Conservation (phyloP, 2,888 invertebrate species). For the Drosophila rellima region DNA sequence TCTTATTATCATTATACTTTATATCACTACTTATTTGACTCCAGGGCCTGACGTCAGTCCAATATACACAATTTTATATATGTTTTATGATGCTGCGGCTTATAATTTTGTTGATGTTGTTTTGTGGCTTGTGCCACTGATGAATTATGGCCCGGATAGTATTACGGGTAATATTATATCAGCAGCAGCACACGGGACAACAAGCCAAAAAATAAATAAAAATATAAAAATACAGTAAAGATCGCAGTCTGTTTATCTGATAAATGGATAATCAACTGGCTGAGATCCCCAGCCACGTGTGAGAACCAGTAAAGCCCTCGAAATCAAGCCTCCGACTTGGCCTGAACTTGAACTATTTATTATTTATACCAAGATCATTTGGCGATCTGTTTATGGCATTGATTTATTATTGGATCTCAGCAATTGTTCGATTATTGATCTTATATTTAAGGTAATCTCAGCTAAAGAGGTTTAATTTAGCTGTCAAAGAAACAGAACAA, state of each 20-base stretch:
- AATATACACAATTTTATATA: constrained; percentile 57
- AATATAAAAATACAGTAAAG: not conserved
- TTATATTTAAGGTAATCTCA: not conserved
- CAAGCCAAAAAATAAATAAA: constrained; percentile 4
- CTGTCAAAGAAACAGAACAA: not conserved
- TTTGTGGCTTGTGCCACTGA: constrained; percentile 67
- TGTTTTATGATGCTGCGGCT: constrained; percentile 63
- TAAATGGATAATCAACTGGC: constrained; percentile 25
- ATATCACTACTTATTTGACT: constrained; percentile 42
- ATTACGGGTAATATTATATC: constrained; percentile 38
- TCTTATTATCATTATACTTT: constrained; percentile 27
- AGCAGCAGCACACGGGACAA: constrained; percentile 30
- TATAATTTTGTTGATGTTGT: constrained; percentile 58
- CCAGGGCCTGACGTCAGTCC: constrained; percentile 66
- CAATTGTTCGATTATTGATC: not conserved
- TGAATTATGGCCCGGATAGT: constrained; percentile 60
- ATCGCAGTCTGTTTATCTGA: constrained; percentile 29
- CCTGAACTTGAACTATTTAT: not conserved
- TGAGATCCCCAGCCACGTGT: constrained; percentile 23
- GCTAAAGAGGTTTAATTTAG: constrained; percentile 2
- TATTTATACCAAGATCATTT: not conserved
- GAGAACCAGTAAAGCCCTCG: not conserved
- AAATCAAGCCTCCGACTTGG: not conserved
- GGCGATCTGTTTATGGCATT: not conserved
- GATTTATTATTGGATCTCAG: not conserved